Conservation (phyloP, 2,888 invertebrate species). For the Lepidocyrtinus sp. region DNA sequence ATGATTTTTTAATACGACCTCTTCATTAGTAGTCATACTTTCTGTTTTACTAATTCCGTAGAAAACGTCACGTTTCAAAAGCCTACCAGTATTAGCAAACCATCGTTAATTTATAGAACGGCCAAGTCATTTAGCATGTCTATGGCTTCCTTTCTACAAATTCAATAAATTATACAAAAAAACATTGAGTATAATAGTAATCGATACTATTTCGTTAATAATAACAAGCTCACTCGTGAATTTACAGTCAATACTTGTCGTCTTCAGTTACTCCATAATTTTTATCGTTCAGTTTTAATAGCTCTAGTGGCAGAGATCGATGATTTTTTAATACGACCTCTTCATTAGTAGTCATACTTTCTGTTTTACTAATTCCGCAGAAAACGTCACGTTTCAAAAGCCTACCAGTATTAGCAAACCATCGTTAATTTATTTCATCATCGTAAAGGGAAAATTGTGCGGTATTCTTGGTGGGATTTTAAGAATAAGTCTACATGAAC, state of each 20-base stretch:
- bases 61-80: not conserved
- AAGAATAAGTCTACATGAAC: too few relatives aligned
- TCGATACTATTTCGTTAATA: too few relatives aligned
- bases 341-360: too few relatives aligned
- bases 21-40: too few relatives aligned
- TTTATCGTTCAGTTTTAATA: too few relatives aligned
- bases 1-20: too few relatives aligned
- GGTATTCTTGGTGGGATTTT: not conserved
- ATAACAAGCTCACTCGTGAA: too few relatives aligned
- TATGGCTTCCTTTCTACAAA: slow-evolving; percentile 81
- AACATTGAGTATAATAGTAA: too few relatives aligned
- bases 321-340: too few relatives aligned
- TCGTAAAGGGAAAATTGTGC: not conserved
- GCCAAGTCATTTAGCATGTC: slow-evolving; percentile 89
- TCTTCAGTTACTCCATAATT: too few relatives aligned
- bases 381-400: not conserved
- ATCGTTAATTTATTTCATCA: not conserved
- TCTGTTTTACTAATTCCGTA: not conserved
- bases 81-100: not conserved
- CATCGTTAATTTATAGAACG: slow-evolving; percentile 72
- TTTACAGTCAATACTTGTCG: not conserved
- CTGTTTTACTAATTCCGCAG: not conserved
- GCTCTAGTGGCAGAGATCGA: too few relatives aligned
- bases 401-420: not conserved
- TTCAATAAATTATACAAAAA: not conserved